These are phyloP conservation scores for Drosophila santomea DNA, from an alignment of 1,140 invertebrate species.

Conservation along the genomic window DNA sequence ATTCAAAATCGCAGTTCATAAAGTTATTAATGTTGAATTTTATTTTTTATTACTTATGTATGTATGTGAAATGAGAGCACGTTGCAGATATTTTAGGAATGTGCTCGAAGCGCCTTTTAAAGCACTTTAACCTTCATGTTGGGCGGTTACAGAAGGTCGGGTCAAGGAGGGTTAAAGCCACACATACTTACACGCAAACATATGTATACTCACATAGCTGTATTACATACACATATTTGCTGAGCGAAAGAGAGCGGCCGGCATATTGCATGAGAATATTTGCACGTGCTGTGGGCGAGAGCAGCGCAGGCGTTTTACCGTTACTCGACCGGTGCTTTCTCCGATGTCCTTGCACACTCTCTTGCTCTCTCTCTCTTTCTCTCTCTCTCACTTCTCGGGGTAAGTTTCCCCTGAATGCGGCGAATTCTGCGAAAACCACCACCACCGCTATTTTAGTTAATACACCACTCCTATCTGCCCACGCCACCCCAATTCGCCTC, in stretches of 20 bases:
- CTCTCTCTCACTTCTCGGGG: constrained; percentile 3
- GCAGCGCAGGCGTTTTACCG: constrained; percentile 25
- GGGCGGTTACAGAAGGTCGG: constrained; percentile 20
- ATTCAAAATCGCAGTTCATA: too few relatives aligned
- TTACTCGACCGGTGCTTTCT: not conserved
- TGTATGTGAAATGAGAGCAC: not conserved
- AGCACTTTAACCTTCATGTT: constrained; percentile 46
- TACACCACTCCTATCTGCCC: constrained; percentile 33
- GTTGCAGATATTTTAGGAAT: constrained; percentile 5
- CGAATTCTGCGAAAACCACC: constrained; percentile 45
- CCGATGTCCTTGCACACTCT: not conserved
- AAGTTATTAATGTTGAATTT: too few relatives aligned
- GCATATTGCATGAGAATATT: constrained; percentile 52
- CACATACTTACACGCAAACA: not conserved
- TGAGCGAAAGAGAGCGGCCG: constrained; percentile 31
- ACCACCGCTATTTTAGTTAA: constrained; percentile 21
- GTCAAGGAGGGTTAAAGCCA: constrained; percentile 34
- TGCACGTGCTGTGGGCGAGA: constrained; percentile 43
- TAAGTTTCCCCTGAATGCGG: constrained; percentile 39
- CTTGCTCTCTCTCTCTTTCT: not conserved
- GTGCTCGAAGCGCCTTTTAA: constrained; percentile 20
- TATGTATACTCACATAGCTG: not conserved
- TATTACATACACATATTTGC: not conserved
- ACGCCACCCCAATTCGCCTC: not conserved
- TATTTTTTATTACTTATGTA: not conserved